A percentile compares a stretch with the other conserved stretches of the same genome.
phyloP scores from a whole-genome alignment of 2,797 vertebrate genomes.

The Lagorchestes hirsutus region DNA sequence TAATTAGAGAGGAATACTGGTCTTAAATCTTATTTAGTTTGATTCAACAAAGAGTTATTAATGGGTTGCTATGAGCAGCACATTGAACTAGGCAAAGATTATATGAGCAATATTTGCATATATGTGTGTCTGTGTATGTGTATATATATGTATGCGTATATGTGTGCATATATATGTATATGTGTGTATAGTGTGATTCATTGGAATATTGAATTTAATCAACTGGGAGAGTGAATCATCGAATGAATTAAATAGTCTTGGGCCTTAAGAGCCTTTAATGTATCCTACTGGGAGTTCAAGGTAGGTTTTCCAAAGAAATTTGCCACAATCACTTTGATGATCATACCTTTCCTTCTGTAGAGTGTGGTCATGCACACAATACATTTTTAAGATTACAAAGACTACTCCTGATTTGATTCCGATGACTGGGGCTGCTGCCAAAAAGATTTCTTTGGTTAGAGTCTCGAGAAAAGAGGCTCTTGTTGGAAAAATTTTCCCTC shows the following conservation, averaged over 20 bases:
- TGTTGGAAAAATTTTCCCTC: not conserved
- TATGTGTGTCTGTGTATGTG: too few relatives aligned
- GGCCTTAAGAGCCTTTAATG: not conserved
- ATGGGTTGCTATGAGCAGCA: not conserved
- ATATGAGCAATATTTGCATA: not conserved
- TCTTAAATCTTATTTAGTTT: not conserved
- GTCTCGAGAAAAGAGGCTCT: not conserved
- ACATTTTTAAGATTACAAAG: not conserved
- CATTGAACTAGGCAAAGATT: not conserved
- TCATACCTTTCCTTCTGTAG: not conserved
- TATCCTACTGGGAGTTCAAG: not conserved
- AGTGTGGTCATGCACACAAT: not conserved
- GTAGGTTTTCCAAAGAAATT: not conserved
- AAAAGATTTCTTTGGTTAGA: not conserved
- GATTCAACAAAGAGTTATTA: not conserved
- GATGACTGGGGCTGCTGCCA: not conserved
- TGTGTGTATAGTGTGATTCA: too few relatives aligned
- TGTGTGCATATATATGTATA: too few relatives aligned
- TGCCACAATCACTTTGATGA: not conserved
- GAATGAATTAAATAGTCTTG: not conserved
- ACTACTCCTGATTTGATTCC: not conserved
- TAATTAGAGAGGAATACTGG: not conserved
- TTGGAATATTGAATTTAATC: not conserved
- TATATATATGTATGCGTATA: too few relatives aligned
- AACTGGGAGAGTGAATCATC: not conserved